Evolutionary conservation across 2,113 vertebrate genomes (phyloP), one percentile per base, ranked within the genome.

Genomic region (Nansenia antarctica): DNA sequence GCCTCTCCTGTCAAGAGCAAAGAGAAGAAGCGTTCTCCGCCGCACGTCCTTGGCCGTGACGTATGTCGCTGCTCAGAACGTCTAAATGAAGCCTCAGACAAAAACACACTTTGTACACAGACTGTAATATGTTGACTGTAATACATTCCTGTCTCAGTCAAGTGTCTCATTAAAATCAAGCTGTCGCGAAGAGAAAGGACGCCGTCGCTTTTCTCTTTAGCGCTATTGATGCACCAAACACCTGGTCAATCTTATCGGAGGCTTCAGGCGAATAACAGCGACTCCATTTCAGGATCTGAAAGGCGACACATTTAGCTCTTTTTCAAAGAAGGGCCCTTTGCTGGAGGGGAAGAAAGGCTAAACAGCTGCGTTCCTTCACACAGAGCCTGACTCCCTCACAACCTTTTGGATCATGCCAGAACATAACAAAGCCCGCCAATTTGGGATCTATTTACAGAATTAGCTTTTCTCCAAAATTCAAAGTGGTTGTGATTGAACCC

Each of bases 281-380:
- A 68, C 71, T 79, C 67, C 77, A 67, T 79, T 76, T 73, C 67
- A 76, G 60, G 6, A 14, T 27, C 39, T 85, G 80, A 85, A 85
- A 79, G 52, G 68, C 73, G 69, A 81, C 67, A 76, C 76, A 78
- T 69, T 78, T 79, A 76, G 65, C 74, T 82, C 42, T 65, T 77
- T 76, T 85, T 69, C 84, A 82, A 83, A 30, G 80, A 84, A n/a
- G n/a, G 62, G 67, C 65, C 78, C 76, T 78, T 73, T 62, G 64
- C 29, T 78, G 67, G 62, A 63, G 72, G 37, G 3, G 27, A 72
- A 83, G 69, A 86, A 82, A 85, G 57, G 64, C 72, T 55, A 67
- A 82, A 77, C 84, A 84, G 80, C 82, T 85, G 81, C 74, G 67
- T 69, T 2, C 52, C 73, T 66, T 83, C 53, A 29, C 68, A 67